These are phyloP conservation scores for Holothuria leucospilota DNA, from an alignment of 53 echinoderm and acorn worm species.

Conservation along the genomic window DNA sequence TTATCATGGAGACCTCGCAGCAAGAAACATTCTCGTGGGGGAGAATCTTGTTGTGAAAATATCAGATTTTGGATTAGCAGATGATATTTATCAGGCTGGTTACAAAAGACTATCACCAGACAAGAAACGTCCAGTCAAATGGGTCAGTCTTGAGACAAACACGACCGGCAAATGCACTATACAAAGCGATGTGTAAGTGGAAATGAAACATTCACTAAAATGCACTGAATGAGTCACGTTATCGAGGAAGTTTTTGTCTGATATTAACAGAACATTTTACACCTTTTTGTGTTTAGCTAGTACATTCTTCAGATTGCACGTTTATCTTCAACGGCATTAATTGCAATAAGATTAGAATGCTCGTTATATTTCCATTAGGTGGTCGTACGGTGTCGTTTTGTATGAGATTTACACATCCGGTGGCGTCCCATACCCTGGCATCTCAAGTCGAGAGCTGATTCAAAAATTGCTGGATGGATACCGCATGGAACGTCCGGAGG, in stretches of 20 bases:
- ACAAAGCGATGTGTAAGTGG: constrained; percentile 92
- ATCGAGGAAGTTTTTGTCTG: too few species aligned
- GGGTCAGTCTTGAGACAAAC: constrained; percentile 95
- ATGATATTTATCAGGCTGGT: constrained; percentile 92
- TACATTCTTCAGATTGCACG: too few species aligned
- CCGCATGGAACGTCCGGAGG: constrained; percentile 69
- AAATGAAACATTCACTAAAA: neutral
- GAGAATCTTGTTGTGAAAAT: constrained; percentile 80
- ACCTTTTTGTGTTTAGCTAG: too few species aligned
- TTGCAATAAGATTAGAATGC: too few species aligned
- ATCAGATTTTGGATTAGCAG: constrained; percentile 91
- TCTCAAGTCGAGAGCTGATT: constrained; percentile 78
- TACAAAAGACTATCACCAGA: constrained; percentile 82
- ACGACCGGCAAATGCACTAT: constrained; percentile 83
- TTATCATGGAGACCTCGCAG: constrained; percentile 92
- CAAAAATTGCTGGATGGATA: constrained; percentile 69
- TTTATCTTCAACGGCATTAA: too few species aligned
- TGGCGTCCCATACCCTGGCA: constrained; percentile 80
- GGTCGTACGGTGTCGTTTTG: constrained; percentile 94
- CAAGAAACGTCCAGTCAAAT: constrained; percentile 85
- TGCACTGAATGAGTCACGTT: neutral
- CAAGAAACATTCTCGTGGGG: constrained; percentile 83
- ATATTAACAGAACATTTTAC: too few species aligned
- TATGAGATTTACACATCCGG: constrained; percentile 91
- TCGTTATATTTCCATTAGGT: constrained; percentile 40